Base-by-base conservation (phyloP, 2,888 invertebrate genomes). In the Periphyllus acericola region DNA sequence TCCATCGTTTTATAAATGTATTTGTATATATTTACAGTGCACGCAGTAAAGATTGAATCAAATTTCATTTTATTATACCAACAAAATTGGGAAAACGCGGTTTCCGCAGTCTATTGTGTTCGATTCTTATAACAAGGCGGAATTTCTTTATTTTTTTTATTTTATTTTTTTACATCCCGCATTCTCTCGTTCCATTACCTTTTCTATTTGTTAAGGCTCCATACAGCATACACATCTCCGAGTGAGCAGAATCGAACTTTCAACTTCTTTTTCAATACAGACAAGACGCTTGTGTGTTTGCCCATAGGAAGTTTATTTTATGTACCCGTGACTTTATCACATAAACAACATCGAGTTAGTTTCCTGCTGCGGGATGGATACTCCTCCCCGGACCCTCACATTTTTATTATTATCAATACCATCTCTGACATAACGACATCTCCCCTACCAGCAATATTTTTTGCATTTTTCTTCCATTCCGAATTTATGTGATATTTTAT, bases 51-150 rank as follows among this genome's bases (percentile, higher is more conserved):
- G 29, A 83, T 75, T 29, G 29, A 71, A 75, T 83, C 60, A 29
- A 83, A 75, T 75, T 83, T 83, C 34, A 75, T 83, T 83, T 83
- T 75, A 75, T 83, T 83, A 75, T 29, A 40, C 36, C 83, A 40
- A 60, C 72, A 74, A 83, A 60, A 34, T 72, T 34, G 46, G 52
- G 32, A 68, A 71, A 71, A 82, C 55, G 72, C 11, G 55, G 55
- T 82, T 71, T 72, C 72, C 8, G 34, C 5, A 5, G 11, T 46
- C 66, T 68, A 84, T 84, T 76, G 84, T 76, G 3, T 66, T 76
- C 34, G 32, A 76, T 76, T 84, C 75, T 76, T 83, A 75, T 76
- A 84, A 84, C 84, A 76, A 76, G 46, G 46, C 25, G 3, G 83
- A 74, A 74, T 74, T 74, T 83, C 52, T 72, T 72, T 83, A 8